phyloP scores from a whole-genome alignment of 2,797 vertebrate genomes.

The Xenopus petersii region DNA sequence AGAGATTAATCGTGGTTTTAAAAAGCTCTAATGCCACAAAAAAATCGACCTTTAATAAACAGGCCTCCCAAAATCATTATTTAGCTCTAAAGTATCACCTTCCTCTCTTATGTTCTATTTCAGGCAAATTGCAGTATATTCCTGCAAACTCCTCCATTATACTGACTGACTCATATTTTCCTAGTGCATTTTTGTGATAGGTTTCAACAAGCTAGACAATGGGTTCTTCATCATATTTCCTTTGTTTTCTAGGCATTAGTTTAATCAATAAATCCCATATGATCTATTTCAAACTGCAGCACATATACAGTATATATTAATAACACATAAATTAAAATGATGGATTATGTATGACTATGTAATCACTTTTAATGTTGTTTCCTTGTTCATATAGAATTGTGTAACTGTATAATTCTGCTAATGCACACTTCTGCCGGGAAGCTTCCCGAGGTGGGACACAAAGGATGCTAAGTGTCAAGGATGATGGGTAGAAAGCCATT shows the following conservation, averaged over 20 bases:
- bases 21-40: too few species aligned
- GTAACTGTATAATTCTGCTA: conserved; percentile 68
- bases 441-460: conserved; percentile 67
- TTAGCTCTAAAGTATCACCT: background rate
- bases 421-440: conserved; percentile 71
- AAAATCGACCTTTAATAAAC: too few species aligned
- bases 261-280: conserved; percentile 39
- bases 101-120: background rate
- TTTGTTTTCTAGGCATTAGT: conserved; percentile 31
- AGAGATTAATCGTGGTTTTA: too few species aligned
- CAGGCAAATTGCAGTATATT: too few species aligned
- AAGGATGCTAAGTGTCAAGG: conserved; percentile 69
- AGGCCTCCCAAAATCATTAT: too few species aligned
- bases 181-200: conserved; percentile 21
- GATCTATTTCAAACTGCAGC: conserved; percentile 28
- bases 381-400: conserved; percentile 57
- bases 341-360: conserved; percentile 60
- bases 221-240: background rate
- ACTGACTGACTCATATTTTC: background rate
- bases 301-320: conserved; percentile 39
- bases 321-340: conserved; percentile 51
- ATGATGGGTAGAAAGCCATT: conserved; percentile 72
- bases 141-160: conserved; percentile 34
- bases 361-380: conserved; percentile 62
- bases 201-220: conserved; percentile 13